Conservation (phyloP, 53 echinoderm and acorn worm species). For the Patiria pectinifera region DNA sequence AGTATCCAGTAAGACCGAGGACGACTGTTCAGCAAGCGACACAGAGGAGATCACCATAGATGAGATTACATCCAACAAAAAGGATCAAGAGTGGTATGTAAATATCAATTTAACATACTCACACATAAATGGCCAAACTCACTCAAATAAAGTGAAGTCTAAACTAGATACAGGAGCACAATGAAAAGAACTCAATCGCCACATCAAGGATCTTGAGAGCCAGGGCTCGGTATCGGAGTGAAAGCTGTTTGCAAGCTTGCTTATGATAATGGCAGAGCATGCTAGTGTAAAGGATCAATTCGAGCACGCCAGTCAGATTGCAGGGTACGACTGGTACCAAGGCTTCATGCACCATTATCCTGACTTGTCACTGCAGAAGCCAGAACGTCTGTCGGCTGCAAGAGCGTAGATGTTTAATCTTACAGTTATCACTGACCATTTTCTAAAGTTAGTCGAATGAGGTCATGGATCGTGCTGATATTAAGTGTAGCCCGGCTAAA, state of each 20-base stretch:
- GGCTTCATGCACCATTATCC: conserved; percentile 66
- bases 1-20: no score
- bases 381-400: conserved; percentile 64
- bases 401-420: conserved; percentile 60
- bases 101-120: no score
- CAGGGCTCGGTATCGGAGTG: neutral
- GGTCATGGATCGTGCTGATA: neutral
- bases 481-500: conserved; percentile 45
- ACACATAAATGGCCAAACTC: no score
- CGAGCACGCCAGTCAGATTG: conserved; percentile 63
- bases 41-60: no score
- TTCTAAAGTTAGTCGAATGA: neutral
- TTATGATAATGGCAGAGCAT: conserved; percentile 63
- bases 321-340: conserved; percentile 75
- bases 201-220: no score
- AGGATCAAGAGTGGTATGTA: no score
- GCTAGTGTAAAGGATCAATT: conserved; percentile 56
- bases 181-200: no score
- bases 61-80: no score
- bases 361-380: conserved; percentile 68
- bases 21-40: no score
- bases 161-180: no score
- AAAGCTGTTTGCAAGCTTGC: conserved; percentile 51
- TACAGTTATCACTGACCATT: conserved; percentile 20
- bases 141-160: no score